A percentile compares a stretch with the other conserved stretches of the same genome.
Conservation (phyloP, 2,113 vertebrate species). For the Spermophilus dauricus region DNA sequence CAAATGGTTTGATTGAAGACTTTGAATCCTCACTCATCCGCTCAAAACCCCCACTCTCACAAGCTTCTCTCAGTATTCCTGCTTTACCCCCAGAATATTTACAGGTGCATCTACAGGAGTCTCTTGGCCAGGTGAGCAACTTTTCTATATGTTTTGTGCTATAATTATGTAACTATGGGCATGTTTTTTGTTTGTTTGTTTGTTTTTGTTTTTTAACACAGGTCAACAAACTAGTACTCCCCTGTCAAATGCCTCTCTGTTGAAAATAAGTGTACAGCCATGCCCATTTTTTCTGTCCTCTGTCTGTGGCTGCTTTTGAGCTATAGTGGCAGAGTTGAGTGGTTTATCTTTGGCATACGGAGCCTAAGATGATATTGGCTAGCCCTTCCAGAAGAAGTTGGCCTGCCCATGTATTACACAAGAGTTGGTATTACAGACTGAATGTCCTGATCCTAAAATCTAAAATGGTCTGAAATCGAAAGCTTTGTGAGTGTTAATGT, state of each 20-base stretch:
- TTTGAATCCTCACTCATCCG: constrained; percentile 87
- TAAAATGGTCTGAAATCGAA: neutral
- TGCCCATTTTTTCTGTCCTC: fast-evolving
- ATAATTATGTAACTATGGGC: fast-evolving
- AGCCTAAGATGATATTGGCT: neutral
- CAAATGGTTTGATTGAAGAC: constrained; percentile 16
- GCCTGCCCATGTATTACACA: fast-evolving
- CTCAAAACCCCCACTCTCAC: constrained; percentile 91
- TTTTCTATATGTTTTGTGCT: fast-evolving
- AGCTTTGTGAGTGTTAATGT: neutral
- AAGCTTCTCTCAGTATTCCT: constrained; percentile 92
- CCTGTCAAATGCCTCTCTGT: too few relatives aligned
- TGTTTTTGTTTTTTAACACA: neutral
- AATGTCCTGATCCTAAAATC: neutral
- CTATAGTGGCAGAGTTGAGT: fast-evolving
- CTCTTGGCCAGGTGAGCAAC: constrained; percentile 86
- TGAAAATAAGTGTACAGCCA: neutral
- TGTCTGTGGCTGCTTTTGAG: neutral
- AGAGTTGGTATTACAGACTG: neutral
- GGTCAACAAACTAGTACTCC: fast-evolving
- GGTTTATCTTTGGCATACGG: too few relatives aligned
- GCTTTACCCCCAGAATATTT: constrained; percentile 90
- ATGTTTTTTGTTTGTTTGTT: too few relatives aligned
- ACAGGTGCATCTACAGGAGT: constrained; percentile 89
- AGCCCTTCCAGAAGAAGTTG: neutral